A percentile compares a stretch with the other conserved stretches of the same genome.
Evolutionary conservation across 2,888 invertebrate genomes (phyloP).

Genomic region (Andricus quercusramuli): DNA sequence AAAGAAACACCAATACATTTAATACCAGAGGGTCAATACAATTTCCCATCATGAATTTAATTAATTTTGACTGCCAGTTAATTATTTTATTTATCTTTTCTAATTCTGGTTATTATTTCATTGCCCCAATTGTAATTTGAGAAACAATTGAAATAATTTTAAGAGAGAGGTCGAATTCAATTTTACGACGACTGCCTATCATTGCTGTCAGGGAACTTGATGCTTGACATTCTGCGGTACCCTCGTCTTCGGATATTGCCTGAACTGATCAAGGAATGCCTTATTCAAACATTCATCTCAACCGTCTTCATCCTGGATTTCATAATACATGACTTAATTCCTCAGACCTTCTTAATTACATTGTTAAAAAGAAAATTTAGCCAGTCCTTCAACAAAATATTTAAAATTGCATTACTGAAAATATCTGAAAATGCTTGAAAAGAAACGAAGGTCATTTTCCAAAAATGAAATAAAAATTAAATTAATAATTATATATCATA

Average conservation of each 20-base stretch:
- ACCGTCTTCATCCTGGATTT: slow-evolving; percentile 32
- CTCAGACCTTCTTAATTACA: background rate
- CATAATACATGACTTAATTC: slow-evolving; percentile 22
- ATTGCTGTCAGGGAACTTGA: slow-evolving; percentile 25
- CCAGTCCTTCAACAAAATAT: background rate
- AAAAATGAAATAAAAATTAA: background rate
- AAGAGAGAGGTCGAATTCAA: background rate
- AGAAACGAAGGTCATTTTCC: no score
- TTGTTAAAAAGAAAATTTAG: background rate
- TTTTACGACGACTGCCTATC: slow-evolving; percentile 24
- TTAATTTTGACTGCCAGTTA: background rate
- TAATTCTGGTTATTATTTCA: background rate
- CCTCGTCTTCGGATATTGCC: slow-evolving; percentile 39
- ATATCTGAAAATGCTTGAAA: no score
- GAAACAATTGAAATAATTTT: background rate
- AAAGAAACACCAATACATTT: no score
- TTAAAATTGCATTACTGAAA: background rate
- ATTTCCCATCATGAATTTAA: no score
- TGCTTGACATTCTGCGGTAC: slow-evolving; percentile 27
- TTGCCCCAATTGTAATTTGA: background rate
- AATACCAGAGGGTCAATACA: no score
- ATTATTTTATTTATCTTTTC: background rate
- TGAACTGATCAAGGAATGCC: slow-evolving; percentile 21
- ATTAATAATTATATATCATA: no score
- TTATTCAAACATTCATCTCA: slow-evolving; percentile 27